Percentiles rank a stretch among this genome's conserved stretches.
Evolutionary conservation across 2,113 vertebrate genomes (phyloP).

Genomic region (Stegastes partitus): DNA sequence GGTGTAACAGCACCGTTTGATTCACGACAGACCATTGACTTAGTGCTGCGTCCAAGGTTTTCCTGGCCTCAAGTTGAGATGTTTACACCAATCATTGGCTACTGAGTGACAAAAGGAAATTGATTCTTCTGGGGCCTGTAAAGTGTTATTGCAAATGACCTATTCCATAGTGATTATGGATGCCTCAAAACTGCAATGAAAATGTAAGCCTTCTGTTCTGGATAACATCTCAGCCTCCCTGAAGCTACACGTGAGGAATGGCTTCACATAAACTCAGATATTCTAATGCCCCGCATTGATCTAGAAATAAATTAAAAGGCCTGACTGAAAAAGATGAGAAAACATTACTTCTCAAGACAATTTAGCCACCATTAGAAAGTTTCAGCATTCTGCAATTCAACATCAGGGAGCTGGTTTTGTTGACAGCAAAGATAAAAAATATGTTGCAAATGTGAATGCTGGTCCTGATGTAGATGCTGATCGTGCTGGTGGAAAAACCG

Average conservation of each 20-base stretch:
- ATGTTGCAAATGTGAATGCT: conserved; percentile 33
- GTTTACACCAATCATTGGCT: conserved; percentile 80
- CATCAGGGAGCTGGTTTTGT: conserved; percentile 30
- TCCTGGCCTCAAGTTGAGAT: conserved; percentile 71
- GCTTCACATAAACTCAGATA: conserved; percentile 33
- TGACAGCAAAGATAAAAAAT: conserved; percentile 39
- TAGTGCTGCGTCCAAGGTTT: conserved; percentile 77
- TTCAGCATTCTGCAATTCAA: conserved; percentile 24
- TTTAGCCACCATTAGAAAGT: conserved; percentile 18
- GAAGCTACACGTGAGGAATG: conserved; percentile 51
- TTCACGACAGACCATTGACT: conserved; percentile 79
- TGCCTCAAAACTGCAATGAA: conserved; percentile 70
- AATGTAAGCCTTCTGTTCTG: conserved; percentile 58
- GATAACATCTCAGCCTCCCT: conserved; percentile 38
- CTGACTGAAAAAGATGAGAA: conserved; percentile 28
- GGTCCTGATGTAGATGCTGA: conserved; percentile 42
- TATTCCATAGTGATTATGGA: conserved; percentile 76
- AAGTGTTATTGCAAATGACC: conserved; percentile 81
- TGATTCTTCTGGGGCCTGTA: conserved; percentile 76
- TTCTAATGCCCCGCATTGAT: conserved; percentile 36
- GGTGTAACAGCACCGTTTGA: conserved; percentile 69
- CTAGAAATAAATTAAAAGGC: conserved; percentile 42
- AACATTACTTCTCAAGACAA: conserved; percentile 26
- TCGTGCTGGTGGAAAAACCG: conserved; percentile 40
- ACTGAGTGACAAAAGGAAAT: conserved; percentile 81